Evolutionary conservation across 2,797 vertebrate genomes (phyloP), one percentile per base, ranked within the genome.

Genomic region (Neosilurus mollespiculum): DNA sequence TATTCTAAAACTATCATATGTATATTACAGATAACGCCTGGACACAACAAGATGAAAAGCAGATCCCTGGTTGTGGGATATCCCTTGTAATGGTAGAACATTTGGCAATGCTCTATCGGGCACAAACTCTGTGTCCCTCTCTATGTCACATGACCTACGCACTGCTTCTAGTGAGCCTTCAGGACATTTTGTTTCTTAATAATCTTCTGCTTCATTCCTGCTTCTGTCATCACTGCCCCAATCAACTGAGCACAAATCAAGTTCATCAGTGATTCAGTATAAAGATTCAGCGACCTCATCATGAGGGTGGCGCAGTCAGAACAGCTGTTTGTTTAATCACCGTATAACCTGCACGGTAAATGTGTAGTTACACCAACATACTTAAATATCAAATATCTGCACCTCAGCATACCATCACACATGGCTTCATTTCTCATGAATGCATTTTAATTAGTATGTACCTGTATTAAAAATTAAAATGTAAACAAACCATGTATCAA

Each of bases 241-340:
- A 16, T 71, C 18, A 30, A 16, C 10, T 30, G 51, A 51, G 53
- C 30, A 26, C 22, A 71, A 71, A 62, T 83, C 65, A n/a, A 51
- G 7, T 43, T 26, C 20, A 43, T 16, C 72, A 49, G 53, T 69
- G 65, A 61, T 30, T 78, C 56, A 78, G 22, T 26, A 78, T 30
- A 15, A 69, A 53, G 37, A 24, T 24, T n/a, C 9, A 37, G n/a
- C 61, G 65, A 18, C 54, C 58, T 83, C 82, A 70, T 51, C 73
- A 70, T 49, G 22, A 43, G 58, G 22, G 2, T 9, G 7, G 34
- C n/a, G 75, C 2, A 43, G 75, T 22, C 75, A 77, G 34, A 77
- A 37, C n/a, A 30, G n/a, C 58, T 34, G 59, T 77, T 56, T 77
- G 56, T 77, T 61, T 15, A 77, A 77, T 43, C 20, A 64, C 22